Base-by-base conservation (phyloP, 1,140 invertebrate species). In the Penaeus vannamei region DNA sequence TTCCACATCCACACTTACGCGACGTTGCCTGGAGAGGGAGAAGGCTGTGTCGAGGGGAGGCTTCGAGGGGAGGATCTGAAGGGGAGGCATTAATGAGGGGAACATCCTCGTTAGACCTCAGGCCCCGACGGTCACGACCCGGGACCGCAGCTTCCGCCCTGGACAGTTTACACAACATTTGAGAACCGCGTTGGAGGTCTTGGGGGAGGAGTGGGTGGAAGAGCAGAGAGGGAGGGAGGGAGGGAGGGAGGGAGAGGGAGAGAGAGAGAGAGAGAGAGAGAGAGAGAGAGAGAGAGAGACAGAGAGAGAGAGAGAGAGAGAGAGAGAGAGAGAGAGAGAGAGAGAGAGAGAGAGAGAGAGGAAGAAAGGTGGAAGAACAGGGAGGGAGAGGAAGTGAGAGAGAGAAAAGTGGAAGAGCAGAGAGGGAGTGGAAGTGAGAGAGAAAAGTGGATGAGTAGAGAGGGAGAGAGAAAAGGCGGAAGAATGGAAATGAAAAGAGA, bases 41-140 rank as follows among this genome's bases (percentile, higher is more conserved):
- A 1, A 53, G 53, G 42, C 10, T 46, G 32, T 14, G 59, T 72
- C n/a, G 17, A 53, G 17, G 53, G 53, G 53, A 53, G 53, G 12
- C 14, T 53, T 14, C 12, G 17, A 53, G 53, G 72, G 29, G 72
- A 23, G 59, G 23, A 22, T 26, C 42, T 22, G 42, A 46, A n/a
- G 64, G 61, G 62, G 22, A 26, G 61, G 83, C 79, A 86, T 86
- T 86, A 86, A 86, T 86, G 85, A 86, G 85, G 85, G 85, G 26
- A 85, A 69, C 62, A 86, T 86, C 85, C 85, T 86, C 59, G 85
- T 86, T 86, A 86, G 85, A 61, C 46, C 83, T 53, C 29, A n/a
- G 23, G 23, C 29, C 53, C 32, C 72, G 36, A 32, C 22, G 29
- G 85, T 59, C 85, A 86, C 72, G 85, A 86, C 85, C 85, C 84